phyloP scores from a whole-genome alignment of 2,797 vertebrate genomes.

The Myiotriccus ornatus region DNA sequence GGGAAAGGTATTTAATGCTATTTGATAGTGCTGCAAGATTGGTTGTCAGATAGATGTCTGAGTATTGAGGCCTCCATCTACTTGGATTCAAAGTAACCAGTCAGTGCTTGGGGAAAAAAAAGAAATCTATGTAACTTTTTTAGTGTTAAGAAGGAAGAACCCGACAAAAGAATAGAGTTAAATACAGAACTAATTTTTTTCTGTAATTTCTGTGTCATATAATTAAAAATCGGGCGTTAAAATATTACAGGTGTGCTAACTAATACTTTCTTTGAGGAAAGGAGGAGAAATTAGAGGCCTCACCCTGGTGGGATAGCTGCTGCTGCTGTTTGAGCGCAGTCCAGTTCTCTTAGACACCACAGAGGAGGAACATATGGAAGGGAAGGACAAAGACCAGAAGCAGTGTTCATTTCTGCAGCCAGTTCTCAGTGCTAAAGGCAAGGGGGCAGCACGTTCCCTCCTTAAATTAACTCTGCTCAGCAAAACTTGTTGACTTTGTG shows the following conservation, averaged over 20 bases:
- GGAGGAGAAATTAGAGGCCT: background rate
- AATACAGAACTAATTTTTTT: background rate
- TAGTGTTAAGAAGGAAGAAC: background rate
- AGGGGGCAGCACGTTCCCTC: background rate
- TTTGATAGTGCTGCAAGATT: background rate
- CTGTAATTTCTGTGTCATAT: background rate
- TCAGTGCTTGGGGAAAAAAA: background rate
- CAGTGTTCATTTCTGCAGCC: background rate
- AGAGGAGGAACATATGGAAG: background rate
- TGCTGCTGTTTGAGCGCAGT: background rate
- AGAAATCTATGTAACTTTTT: background rate
- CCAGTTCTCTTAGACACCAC: background rate
- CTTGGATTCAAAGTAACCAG: background rate
- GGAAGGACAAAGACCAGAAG: background rate
- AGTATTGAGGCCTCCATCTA: background rate
- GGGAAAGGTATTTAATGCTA: background rate
- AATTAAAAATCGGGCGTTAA: background rate
- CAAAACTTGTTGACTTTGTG: background rate
- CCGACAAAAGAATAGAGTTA: background rate
- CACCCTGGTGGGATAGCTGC: fast-evolving
- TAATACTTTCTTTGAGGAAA: background rate
- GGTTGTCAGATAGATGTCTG: background rate
- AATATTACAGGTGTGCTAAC: background rate
- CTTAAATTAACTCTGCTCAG: background rate
- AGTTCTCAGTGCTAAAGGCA: background rate